phyloP scores from a whole-genome alignment of 2,888 invertebrate species.

The Norana najaformis region DNA sequence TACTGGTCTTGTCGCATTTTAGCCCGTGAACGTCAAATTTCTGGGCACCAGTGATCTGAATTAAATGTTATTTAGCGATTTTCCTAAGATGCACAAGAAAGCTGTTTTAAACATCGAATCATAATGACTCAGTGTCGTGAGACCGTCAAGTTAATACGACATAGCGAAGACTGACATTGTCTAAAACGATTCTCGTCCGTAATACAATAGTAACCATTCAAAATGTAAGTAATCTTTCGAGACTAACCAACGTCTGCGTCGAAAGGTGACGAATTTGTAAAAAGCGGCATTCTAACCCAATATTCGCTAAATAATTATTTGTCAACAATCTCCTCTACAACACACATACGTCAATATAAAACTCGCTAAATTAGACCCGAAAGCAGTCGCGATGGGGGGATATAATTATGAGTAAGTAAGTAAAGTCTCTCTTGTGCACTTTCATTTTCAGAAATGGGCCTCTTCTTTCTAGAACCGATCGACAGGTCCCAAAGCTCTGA shows the following conservation, averaged over 20 bases:
- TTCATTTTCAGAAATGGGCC: too few species aligned
- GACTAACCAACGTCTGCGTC: slow-evolving; percentile 33
- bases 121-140: slow-evolving; percentile 7
- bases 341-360: not conserved
- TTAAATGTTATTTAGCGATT: not conserved
- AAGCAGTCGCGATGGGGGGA: not conserved
- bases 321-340: not conserved
- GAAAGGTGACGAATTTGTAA: slow-evolving; percentile 30
- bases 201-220: not conserved
- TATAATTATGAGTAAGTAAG: not conserved
- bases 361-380: not conserved
- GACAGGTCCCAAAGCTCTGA: too few species aligned
- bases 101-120: not conserved
- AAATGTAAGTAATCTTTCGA: not conserved
- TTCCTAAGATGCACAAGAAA: not conserved
- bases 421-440: not conserved
- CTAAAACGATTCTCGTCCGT: not conserved
- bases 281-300: slow-evolving; percentile 26
- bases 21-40: not conserved
- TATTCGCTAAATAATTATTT: slow-evolving; percentile 8
- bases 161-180: not conserved
- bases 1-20: not conserved
- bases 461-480: too few species aligned
- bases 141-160: slow-evolving; percentile 6
- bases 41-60: not conserved